Conservation (phyloP, 2,888 invertebrate genomes). For the Tanytarsus gracilentus region DNA sequence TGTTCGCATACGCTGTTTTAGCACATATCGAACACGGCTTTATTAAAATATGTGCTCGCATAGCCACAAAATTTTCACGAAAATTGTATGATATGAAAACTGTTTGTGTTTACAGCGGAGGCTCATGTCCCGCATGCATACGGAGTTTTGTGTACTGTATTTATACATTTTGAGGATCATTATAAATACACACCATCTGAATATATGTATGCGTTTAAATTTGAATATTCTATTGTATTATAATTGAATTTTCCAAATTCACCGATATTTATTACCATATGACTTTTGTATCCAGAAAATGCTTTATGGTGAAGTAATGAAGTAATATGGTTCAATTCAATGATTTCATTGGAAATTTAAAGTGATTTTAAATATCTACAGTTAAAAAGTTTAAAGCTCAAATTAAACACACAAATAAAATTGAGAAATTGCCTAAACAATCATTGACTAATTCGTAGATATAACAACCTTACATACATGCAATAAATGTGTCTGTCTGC, state of each 20-base stretch:
- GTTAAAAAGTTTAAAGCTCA: too few species aligned
- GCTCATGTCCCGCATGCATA: background rate
- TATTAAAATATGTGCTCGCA: background rate
- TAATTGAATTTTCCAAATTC: constrained; percentile 19
- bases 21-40: constrained; percentile 5
- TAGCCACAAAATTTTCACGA: constrained; percentile 8
- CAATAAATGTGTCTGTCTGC: too few species aligned
- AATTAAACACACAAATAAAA: too few species aligned
- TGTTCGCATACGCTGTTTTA: constrained; percentile 12
- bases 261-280: constrained; percentile 13
- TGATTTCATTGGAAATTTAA: too few species aligned
- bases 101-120: constrained; percentile 1
- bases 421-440: too few species aligned
- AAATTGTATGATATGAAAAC: constrained; percentile 6
- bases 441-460: too few species aligned
- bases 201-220: background rate
- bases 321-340: too few species aligned
- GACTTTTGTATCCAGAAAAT: too few species aligned
- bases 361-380: too few species aligned
- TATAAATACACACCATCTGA: background rate
- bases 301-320: background rate
- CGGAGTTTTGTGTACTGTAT: background rate
- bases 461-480: too few species aligned
- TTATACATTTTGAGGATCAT: background rate
- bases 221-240: background rate